phyloP scores from a whole-genome alignment of 2,888 invertebrate genomes.

The Epiblema foenella region DNA sequence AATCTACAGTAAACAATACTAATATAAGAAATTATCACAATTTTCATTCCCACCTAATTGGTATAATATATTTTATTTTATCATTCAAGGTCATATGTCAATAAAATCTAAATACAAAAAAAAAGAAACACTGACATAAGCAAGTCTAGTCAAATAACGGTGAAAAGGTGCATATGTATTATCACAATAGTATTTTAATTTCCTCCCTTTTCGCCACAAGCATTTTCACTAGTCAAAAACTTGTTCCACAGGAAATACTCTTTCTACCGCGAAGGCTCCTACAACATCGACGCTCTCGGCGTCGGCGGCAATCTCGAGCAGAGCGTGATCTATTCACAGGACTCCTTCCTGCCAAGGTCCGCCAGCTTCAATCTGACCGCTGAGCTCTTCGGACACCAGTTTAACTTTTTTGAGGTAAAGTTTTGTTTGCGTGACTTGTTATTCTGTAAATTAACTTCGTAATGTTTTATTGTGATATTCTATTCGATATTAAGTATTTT shows the following conservation, averaged over 20 bases:
- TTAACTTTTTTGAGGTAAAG: conserved; percentile 90
- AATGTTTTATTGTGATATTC: too few species aligned
- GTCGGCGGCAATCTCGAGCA: conserved; percentile 88
- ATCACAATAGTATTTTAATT: neutral
- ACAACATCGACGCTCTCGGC: conserved; percentile 88
- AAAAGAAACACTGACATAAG: too few species aligned
- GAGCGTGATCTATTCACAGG: conserved; percentile 92
- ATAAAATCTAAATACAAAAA: too few species aligned
- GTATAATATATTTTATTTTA: too few species aligned
- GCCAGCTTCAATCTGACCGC: conserved; percentile 89
- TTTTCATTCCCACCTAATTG: too few species aligned
- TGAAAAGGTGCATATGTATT: too few species aligned
- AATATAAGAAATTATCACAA: too few species aligned
- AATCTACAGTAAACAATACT: too few species aligned
- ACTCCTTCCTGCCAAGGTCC: conserved; percentile 91
- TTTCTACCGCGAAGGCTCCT: conserved; percentile 90
- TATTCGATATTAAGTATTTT: too few species aligned
- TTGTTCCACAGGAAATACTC: conserved; percentile 88
- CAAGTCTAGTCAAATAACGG: too few species aligned
- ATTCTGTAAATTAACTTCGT: too few species aligned
- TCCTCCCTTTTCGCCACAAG: neutral
- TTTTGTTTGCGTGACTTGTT: neutral
- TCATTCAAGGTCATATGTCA: too few species aligned
- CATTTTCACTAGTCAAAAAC: neutral
- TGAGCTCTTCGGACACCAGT: conserved; percentile 90